A percentile compares a stretch with the other conserved stretches of the same genome.
Conservation (phyloP, 2,888 invertebrate species). For the Empis livida region DNA sequence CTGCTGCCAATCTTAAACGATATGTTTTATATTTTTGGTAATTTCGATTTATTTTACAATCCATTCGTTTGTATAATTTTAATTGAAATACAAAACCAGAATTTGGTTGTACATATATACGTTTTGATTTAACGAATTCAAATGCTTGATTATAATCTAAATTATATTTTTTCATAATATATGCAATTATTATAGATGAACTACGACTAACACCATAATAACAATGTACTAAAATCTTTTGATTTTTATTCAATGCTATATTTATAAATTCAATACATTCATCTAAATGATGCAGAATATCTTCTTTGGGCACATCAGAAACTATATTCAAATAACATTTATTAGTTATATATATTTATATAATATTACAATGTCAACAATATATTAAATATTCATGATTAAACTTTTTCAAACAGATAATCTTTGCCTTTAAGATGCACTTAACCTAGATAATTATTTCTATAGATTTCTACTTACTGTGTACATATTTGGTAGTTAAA, state of each 20-base stretch:
- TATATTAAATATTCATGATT: slow-evolving; percentile 6
- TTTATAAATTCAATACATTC: slow-evolving; percentile 66
- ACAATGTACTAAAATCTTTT: slow-evolving; percentile 76
- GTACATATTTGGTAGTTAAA: slow-evolving; percentile 59
- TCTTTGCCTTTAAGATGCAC: too few relatives aligned
- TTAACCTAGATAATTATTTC: too few relatives aligned
- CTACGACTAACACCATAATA: slow-evolving; percentile 86
- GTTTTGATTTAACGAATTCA: slow-evolving; percentile 51
- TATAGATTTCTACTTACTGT: slow-evolving; percentile 40
- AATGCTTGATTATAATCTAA: slow-evolving; percentile 60
- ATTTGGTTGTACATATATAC: slow-evolving; percentile 65
- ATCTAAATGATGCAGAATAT: slow-evolving; percentile 66
- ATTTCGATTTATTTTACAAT: slow-evolving; percentile 51
- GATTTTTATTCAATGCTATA: slow-evolving; percentile 46
- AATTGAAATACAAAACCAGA: slow-evolving; percentile 68
- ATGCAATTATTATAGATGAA: slow-evolving; percentile 74
- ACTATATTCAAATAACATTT: slow-evolving; percentile 41
- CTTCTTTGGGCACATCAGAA: slow-evolving; percentile 74
- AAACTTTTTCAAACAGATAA: too few relatives aligned
- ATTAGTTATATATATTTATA: too few relatives aligned
- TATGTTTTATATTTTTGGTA: slow-evolving; percentile 62
- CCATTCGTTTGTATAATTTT: slow-evolving; percentile 67
- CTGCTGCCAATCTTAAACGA: slow-evolving; percentile 64
- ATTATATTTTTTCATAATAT: slow-evolving; percentile 74
- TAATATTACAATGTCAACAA: not conserved